These are phyloP conservation scores for Embiotoca jacksoni DNA, from an alignment of 2,113 vertebrate genomes.

Conservation along the genomic window DNA sequence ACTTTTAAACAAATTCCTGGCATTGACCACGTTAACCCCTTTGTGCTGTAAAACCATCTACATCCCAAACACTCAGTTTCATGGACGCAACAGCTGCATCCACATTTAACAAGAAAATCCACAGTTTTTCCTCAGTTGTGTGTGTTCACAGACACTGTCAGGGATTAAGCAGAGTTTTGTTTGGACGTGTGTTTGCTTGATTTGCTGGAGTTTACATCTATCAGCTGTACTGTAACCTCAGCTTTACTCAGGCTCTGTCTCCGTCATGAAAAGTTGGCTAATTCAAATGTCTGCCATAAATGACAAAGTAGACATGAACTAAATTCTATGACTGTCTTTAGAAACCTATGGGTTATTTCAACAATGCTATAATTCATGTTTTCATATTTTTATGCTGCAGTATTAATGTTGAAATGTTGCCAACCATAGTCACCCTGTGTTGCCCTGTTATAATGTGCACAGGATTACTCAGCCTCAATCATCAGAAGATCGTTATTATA, in stretches of 20 bases:
- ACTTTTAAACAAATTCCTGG: too few relatives aligned
- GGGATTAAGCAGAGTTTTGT: background rate
- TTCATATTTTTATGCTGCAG: too few relatives aligned
- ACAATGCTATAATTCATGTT: too few relatives aligned
- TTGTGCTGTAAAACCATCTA: background rate
- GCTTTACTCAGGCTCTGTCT: too few relatives aligned
- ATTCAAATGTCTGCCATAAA: too few relatives aligned
- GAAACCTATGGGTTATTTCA: too few relatives aligned
- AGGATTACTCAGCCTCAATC: background rate
- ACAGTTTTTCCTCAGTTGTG: background rate
- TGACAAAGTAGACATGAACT: too few relatives aligned
- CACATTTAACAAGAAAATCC: constrained; percentile 6
- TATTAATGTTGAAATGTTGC: too few relatives aligned
- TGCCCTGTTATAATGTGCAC: background rate
- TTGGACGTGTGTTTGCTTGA: background rate
- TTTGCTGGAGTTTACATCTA: background rate
- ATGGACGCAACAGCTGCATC: constrained; percentile 20
- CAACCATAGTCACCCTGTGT: too few relatives aligned
- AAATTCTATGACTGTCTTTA: too few relatives aligned
- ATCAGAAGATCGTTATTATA: background rate
- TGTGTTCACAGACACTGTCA: background rate
- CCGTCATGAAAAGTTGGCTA: too few relatives aligned
- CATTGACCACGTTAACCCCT: too few relatives aligned
- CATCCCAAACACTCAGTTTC: constrained; percentile 12
- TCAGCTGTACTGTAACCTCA: background rate